Percentiles rank a stretch among this genome's conserved stretches.
These are phyloP conservation scores for Acanthacorydalis orientalis DNA, from an alignment of 2,888 invertebrate species.

Conservation along the genomic window DNA sequence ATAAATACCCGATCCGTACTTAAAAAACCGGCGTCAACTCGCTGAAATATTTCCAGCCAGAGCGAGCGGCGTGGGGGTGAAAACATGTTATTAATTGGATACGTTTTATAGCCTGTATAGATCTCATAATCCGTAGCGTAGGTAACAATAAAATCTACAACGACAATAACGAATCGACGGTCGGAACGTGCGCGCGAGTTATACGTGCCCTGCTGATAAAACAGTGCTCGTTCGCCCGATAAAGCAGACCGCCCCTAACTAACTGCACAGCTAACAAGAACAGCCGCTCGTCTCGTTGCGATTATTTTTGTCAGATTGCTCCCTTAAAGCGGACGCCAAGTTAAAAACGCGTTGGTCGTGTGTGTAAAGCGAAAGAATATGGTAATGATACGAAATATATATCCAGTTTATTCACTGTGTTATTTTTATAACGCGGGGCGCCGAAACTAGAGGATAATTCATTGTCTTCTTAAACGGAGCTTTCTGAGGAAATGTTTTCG, in stretches of 20 bases:
- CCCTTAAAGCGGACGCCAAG: not conserved
- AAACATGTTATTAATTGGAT: no score
- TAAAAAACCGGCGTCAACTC: no score
- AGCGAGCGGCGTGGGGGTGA: no score
- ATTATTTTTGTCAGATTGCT: not conserved
- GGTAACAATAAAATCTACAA: conserved; percentile 1
- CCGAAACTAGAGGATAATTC: not conserved
- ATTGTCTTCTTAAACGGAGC: not conserved
- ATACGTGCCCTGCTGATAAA: conserved; percentile 2
- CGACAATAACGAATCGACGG: conserved; percentile 4
- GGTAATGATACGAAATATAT: no score
- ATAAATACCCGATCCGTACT: no score
- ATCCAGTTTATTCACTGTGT: no score
- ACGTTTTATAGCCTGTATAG: no score
- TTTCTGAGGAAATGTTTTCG: no score
- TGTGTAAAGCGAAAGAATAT: no score
- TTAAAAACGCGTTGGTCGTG: no score
- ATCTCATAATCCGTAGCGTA: not conserved
- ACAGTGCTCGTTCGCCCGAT: conserved; percentile 5
- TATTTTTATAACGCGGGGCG: not conserved
- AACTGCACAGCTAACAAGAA: conserved; percentile 12
- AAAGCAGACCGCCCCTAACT: conserved; percentile 9
- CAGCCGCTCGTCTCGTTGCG: not conserved
- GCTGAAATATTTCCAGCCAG: no score
- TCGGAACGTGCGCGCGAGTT: not conserved